Percentiles rank a stretch among this genome's conserved stretches.
Conservation (phyloP, 2,797 vertebrate genomes). For the Sandelia bainsii region DNA sequence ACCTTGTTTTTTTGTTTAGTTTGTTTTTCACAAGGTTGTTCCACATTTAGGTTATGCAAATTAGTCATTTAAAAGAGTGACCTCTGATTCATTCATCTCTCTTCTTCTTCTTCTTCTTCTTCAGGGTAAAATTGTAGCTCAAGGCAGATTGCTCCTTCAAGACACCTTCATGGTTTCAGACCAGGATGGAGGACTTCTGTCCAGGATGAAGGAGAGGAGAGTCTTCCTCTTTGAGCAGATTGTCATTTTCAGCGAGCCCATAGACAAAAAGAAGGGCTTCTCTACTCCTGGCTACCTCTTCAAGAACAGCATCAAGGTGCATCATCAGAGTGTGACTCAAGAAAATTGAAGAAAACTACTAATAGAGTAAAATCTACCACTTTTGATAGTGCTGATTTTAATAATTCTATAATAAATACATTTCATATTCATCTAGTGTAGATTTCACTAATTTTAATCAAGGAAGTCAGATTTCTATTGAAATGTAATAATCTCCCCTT, state of each 20-base stretch:
- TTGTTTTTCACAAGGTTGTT: background rate
- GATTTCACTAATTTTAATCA: background rate
- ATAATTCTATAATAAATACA: background rate
- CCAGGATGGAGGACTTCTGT: slow-evolving; percentile 93
- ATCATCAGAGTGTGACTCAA: slow-evolving; percentile 11
- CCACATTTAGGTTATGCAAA: background rate
- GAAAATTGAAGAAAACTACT: background rate
- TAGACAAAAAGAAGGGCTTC: slow-evolving; percentile 99
- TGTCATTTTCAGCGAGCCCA: slow-evolving; percentile 97
- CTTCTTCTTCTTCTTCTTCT: slow-evolving; percentile 11
- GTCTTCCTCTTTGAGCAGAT: slow-evolving; percentile 99
- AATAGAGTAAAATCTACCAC: background rate
- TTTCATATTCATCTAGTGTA: background rate
- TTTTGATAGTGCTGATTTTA: background rate
- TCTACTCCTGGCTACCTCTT: slow-evolving; percentile 97
- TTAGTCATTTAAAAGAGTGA: background rate
- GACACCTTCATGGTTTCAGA: slow-evolving; percentile 98
- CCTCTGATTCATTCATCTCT: background rate
- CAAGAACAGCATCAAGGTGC: slow-evolving; percentile 98
- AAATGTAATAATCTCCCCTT: background rate
- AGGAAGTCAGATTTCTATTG: background rate
- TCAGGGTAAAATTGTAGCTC: slow-evolving; percentile 98
- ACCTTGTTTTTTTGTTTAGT: background rate
- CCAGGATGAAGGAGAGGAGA: slow-evolving; percentile 96
- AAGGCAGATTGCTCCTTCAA: slow-evolving; percentile 95